Evolutionary conservation across 2,888 invertebrate species (phyloP).

Genomic region (Agriopis leucophaearia): DNA sequence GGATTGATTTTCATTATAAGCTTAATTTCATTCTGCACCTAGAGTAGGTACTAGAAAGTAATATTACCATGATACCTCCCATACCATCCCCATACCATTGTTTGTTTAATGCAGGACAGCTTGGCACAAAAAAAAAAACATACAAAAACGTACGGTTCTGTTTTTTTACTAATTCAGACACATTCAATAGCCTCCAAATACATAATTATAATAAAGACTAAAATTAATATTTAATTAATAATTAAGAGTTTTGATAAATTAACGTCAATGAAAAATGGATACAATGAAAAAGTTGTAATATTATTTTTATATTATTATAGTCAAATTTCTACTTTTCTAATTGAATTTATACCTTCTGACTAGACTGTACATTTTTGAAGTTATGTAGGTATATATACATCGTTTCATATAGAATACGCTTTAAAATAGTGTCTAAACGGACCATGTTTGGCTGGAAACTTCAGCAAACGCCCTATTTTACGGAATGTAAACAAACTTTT

Average conservation of each 20-base stretch:
- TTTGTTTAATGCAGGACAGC: background rate
- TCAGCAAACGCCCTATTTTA: slow-evolving; percentile 32
- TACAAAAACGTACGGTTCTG: no score
- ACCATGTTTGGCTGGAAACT: slow-evolving; percentile 18
- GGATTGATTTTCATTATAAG: slow-evolving; percentile 42
- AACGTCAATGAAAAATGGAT: no score
- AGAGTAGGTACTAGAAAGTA: background rate
- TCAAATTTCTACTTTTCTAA: background rate
- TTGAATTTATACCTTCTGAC: background rate
- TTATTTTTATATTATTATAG: no score
- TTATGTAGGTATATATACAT: background rate
- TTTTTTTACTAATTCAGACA: no score
- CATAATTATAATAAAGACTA: no score
- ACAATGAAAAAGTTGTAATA: no score
- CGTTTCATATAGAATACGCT: background rate
- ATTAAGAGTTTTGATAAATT: no score
- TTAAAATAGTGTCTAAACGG: slow-evolving; percentile 1
- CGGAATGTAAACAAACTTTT: slow-evolving; percentile 46
- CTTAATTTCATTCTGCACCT: slow-evolving; percentile 16
- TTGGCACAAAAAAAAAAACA: no score
- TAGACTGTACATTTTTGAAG: background rate
- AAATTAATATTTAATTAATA: no score
- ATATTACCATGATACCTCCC: background rate
- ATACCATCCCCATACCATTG: no score
- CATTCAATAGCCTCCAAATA: no score